Conservation (phyloP, 2,797 vertebrate species). For the Geotrypetes seraphini region DNA sequence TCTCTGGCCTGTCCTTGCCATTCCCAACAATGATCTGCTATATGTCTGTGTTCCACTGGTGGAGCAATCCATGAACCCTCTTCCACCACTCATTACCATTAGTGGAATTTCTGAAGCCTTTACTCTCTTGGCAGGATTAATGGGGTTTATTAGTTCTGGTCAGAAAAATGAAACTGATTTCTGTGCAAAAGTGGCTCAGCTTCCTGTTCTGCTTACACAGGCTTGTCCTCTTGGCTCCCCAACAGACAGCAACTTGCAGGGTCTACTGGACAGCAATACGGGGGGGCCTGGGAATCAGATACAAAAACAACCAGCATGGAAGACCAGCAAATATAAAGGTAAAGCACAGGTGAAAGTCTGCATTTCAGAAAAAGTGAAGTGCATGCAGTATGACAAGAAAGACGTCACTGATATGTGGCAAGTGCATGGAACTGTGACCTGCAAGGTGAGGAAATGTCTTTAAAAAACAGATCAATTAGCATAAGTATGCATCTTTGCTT, state of each 20-base stretch:
- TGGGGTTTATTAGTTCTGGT: slow-evolving; percentile 64
- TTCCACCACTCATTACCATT: slow-evolving; percentile 65
- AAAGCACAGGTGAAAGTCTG: slow-evolving; percentile 72
- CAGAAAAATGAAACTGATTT: slow-evolving; percentile 66
- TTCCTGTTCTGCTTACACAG: slow-evolving; percentile 69
- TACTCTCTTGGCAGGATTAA: slow-evolving; percentile 66
- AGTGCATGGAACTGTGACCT: slow-evolving; percentile 79
- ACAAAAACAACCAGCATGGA: slow-evolving; percentile 84
- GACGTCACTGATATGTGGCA: slow-evolving; percentile 80
- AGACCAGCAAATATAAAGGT: slow-evolving; percentile 66
- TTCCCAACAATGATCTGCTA: slow-evolving; percentile 63
- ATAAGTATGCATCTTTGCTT: background rate
- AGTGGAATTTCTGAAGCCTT: slow-evolving; percentile 78
- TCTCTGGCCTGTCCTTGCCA: slow-evolving; percentile 79
- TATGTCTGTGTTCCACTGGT: slow-evolving; percentile 74
- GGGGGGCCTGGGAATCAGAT: slow-evolving; percentile 35
- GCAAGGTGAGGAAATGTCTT: slow-evolving; percentile 74
- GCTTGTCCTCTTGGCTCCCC: slow-evolving; percentile 82
- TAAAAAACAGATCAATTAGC: no score
- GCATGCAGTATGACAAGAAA: slow-evolving; percentile 78
- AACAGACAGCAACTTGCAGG: slow-evolving; percentile 56
- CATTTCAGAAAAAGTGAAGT: slow-evolving; percentile 78
- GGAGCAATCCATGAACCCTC: slow-evolving; percentile 63
- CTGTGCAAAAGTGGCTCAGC: slow-evolving; percentile 48
- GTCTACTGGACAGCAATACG: slow-evolving; percentile 28